phyloP scores from a whole-genome alignment of 2,113 vertebrate species.

The Erythrolamprus reginae region DNA sequence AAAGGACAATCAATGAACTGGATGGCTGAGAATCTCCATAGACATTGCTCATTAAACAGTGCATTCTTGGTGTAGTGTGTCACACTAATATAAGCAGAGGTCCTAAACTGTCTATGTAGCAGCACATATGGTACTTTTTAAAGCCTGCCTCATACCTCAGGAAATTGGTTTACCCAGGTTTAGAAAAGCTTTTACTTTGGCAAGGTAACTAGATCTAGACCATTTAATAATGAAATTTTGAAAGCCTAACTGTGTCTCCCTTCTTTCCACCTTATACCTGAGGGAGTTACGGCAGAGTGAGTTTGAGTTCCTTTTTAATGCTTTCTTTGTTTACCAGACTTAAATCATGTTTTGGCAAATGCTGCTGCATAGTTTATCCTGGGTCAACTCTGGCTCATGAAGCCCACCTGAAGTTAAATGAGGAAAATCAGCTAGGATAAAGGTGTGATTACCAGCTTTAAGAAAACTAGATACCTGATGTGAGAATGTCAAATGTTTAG shows the following conservation, averaged over 20 bases:
- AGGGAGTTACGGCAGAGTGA: neutral
- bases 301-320: neutral
- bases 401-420: neutral
- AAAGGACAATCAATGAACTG: neutral
- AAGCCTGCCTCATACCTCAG: neutral
- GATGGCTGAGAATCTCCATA: neutral
- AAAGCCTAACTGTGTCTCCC: neutral
- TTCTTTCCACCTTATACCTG: neutral
- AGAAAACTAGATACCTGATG: neutral
- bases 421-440: rapidly evolving
- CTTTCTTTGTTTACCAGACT: neutral
- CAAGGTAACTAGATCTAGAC: neutral
- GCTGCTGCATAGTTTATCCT: neutral
- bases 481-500: rapidly evolving
- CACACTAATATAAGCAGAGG: neutral
- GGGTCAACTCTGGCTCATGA: neutral
- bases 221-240: neutral
- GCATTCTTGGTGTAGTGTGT: neutral
- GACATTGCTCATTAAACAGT: neutral
- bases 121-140: neutral
- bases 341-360: neutral
- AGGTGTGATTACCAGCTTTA: rapidly evolving
- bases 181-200: neutral
- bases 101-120: neutral
- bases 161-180: neutral